Conservation (phyloP, 2,113 vertebrate species). For the Microcebus tavaratra region DNA sequence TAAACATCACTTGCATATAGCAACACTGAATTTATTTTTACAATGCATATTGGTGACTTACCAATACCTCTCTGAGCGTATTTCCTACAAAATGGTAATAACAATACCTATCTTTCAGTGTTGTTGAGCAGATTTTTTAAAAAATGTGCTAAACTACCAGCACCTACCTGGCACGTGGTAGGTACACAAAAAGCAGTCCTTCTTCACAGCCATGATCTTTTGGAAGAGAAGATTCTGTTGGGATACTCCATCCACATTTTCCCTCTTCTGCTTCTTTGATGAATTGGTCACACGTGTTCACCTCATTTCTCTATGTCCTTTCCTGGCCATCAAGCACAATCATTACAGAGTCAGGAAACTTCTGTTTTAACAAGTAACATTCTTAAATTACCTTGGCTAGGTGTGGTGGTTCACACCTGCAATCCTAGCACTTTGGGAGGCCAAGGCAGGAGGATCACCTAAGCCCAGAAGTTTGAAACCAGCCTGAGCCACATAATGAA, state of each 20-base stretch:
- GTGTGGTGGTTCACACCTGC: no score
- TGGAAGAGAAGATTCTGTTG: background rate
- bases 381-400: background rate
- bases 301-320: background rate
- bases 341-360: background rate
- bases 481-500: no score
- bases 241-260: background rate
- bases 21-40: background rate
- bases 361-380: background rate
- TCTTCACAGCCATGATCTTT: background rate
- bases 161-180: background rate
- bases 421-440: no score
- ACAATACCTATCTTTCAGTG: background rate
- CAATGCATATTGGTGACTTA: background rate
- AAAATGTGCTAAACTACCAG: background rate
- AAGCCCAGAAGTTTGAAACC: no score
- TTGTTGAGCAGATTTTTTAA: background rate
- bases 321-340: background rate
- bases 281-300: background rate
- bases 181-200: background rate
- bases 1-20: background rate
- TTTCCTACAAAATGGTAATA: background rate
- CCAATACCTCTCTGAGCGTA: background rate
- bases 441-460: no score
- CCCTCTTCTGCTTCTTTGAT: background rate